Evolutionary conservation across 2,113 vertebrate species (phyloP).

Genomic region (Apteryx owenii): DNA sequence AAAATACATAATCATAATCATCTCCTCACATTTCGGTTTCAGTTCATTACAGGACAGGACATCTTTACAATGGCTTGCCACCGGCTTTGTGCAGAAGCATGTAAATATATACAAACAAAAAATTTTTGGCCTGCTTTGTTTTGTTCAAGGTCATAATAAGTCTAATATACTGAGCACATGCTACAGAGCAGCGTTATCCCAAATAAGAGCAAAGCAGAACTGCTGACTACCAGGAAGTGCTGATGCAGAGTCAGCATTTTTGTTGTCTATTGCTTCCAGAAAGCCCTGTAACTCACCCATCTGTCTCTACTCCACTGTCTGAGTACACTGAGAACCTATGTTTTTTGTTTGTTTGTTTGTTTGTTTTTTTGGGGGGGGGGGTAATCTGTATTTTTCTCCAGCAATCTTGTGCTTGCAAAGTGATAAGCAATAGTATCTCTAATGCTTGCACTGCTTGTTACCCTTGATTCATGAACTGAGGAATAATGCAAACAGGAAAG

Average conservation of each 20-base stretch:
- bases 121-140: background rate
- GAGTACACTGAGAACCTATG: background rate
- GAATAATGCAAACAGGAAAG: background rate
- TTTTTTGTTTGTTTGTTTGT: background rate
- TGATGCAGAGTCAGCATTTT: background rate
- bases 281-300: background rate
- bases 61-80: background rate
- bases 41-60: background rate
- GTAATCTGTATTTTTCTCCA: background rate
- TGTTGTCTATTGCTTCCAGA: background rate
- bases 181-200: rapidly evolving
- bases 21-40: background rate
- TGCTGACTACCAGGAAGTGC: background rate
- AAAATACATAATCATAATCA: background rate
- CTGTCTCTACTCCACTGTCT: background rate
- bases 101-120: background rate
- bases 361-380: too few relatives aligned
- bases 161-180: rapidly evolving
- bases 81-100: background rate
- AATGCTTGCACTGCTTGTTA: background rate
- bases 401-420: background rate
- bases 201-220: background rate
- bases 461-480: background rate
- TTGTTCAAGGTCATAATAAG: background rate
- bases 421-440: background rate